Percentiles rank a stretch among this genome's conserved stretches.
Conservation (phyloP, 2,113 vertebrate species). For the Galbula dea region DNA sequence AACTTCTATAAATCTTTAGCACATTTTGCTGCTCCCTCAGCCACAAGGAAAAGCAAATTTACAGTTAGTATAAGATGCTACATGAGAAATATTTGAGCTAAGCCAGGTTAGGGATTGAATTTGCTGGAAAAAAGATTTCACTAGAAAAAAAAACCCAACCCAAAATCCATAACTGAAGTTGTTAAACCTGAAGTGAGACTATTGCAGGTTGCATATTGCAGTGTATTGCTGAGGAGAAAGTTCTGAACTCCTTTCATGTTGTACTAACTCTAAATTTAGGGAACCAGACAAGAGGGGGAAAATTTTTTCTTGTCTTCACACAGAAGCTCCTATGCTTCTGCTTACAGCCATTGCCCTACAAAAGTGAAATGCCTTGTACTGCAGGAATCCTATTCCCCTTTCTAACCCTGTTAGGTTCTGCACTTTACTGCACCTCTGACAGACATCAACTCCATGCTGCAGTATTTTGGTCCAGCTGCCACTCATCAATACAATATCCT, state of each 20-base stretch:
- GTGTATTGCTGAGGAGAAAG: background rate
- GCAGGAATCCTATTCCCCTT: background rate
- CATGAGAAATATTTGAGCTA: conserved; percentile 13
- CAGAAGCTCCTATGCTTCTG: background rate
- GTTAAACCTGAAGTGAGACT: background rate
- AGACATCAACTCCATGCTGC: background rate
- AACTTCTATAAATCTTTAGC: background rate
- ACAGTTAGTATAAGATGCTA: background rate
- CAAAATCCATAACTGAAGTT: background rate
- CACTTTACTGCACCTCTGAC: background rate
- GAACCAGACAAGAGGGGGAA: background rate
- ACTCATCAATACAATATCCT: background rate
- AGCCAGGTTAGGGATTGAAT: background rate
- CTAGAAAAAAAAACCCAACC: background rate
- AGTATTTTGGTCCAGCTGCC: background rate
- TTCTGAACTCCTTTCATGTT: background rate
- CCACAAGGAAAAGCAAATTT: conserved; percentile 21
- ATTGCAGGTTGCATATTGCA: background rate
- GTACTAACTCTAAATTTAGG: background rate
- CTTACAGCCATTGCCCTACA: no score
- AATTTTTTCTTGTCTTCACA: background rate
- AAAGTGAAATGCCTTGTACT: background rate
- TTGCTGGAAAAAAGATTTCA: background rate
- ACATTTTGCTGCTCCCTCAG: background rate
- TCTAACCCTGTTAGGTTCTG: background rate